Evolutionary conservation across 2,888 invertebrate species (phyloP).

Genomic region (Junonia oenone): DNA sequence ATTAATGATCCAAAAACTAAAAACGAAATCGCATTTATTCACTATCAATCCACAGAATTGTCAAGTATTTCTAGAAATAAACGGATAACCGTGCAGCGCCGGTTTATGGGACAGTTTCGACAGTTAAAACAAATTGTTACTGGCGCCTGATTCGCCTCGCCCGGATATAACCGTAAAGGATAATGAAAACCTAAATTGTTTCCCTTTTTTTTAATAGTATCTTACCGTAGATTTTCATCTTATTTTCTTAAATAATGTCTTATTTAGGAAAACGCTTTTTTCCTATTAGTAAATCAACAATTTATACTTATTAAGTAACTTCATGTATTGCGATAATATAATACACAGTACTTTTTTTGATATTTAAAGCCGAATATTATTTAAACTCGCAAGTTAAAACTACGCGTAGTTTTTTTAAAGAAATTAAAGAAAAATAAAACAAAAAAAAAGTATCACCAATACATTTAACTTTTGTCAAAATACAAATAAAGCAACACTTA

Average conservation of each 20-base stretch:
- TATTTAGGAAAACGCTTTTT: too few species aligned
- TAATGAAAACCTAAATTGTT: neutral
- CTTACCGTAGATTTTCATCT: too few species aligned
- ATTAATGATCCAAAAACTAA: neutral
- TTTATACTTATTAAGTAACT: too few species aligned
- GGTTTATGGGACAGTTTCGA: conserved; percentile 18
- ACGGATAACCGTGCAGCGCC: conserved; percentile 1
- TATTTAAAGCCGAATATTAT: too few species aligned
- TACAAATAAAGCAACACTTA: neutral
- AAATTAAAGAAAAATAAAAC: too few species aligned
- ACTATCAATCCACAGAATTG: conserved; percentile 3
- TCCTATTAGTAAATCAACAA: too few species aligned
- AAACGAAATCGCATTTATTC: neutral
- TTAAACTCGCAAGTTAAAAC: too few species aligned
- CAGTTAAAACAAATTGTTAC: conserved; percentile 14
- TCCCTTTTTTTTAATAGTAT: neutral
- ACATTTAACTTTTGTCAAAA: too few species aligned
- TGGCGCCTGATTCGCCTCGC: conserved; percentile 1
- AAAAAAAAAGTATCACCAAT: too few species aligned
- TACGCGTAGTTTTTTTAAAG: too few species aligned
- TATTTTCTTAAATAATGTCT: neutral
- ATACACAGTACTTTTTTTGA: too few species aligned
- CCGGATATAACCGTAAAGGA: neutral
- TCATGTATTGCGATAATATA: too few species aligned
- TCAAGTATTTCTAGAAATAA: conserved; percentile 4